Evolutionary conservation across 2,888 invertebrate genomes (phyloP).

Genomic region (Artemia sinica): DNA sequence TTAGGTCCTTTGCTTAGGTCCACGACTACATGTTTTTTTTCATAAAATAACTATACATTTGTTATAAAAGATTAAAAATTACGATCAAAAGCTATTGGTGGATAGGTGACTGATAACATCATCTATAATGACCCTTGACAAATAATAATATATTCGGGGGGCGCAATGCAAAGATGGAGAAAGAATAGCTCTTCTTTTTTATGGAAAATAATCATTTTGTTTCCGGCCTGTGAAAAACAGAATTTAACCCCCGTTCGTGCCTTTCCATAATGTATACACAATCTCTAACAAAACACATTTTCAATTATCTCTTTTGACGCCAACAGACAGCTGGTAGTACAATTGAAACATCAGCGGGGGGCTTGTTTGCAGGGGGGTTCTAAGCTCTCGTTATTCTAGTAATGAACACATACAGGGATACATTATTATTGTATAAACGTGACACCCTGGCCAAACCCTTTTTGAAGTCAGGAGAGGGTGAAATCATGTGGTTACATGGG

Average conservation of each 20-base stretch:
- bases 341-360: conserved; percentile 10
- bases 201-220: background rate
- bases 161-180: too few relatives aligned
- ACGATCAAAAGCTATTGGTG: too few relatives aligned
- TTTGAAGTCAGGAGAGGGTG: conserved; percentile 11
- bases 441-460: conserved; percentile 13
- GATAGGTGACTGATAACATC: too few relatives aligned
- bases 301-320: conserved; percentile 12
- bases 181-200: too few relatives aligned
- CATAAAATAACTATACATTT: too few relatives aligned
- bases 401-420: conserved; percentile 13
- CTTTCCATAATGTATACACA: conserved; percentile 12
- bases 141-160: too few relatives aligned
- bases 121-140: too few relatives aligned
- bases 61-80: too few relatives aligned
- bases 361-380: conserved; percentile 12
- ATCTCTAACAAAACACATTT: conserved; percentile 2
- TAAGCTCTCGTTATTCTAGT: conserved; percentile 13
- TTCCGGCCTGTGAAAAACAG: conserved; percentile 7
- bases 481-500: background rate
- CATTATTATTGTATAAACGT: conserved; percentile 13
- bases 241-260: conserved; percentile 12
- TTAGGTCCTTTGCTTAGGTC: too few relatives aligned
- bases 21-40: too few relatives aligned
- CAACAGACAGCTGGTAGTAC: conserved; percentile 3